Percentiles rank a stretch among this genome's conserved stretches.
phyloP scores from a whole-genome alignment of 2,113 vertebrate species.

The Myotis brandtii region DNA sequence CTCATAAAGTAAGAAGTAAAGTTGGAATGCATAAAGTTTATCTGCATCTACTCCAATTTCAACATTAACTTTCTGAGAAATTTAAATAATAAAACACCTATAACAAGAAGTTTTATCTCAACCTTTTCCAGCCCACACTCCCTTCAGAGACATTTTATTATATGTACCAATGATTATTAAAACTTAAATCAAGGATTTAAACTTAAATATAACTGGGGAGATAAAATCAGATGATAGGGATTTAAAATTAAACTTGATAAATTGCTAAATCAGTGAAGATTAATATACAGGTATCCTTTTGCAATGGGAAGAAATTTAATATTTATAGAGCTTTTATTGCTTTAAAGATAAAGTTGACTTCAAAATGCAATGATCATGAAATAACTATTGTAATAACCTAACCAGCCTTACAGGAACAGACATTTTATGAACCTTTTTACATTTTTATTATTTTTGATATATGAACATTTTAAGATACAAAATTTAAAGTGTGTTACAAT shows the following conservation, averaged over 20 bases:
- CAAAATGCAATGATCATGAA: slow-evolving; percentile 63
- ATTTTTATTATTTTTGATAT: slow-evolving; percentile 51
- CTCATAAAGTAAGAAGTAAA: neutral
- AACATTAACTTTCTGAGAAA: slow-evolving; percentile 2
- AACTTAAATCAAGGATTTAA: neutral
- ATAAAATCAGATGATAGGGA: slow-evolving; percentile 31
- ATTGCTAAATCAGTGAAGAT: slow-evolving; percentile 38
- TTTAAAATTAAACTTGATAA: slow-evolving; percentile 71
- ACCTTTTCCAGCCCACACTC: neutral
- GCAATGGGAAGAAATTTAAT: neutral
- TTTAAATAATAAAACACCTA: slow-evolving; percentile 23
- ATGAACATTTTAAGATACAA: slow-evolving; percentile 55
- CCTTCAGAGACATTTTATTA: neutral
- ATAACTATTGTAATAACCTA: slow-evolving; percentile 57
- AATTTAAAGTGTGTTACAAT: slow-evolving; percentile 54
- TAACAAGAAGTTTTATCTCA: neutral
- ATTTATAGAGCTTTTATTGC: slow-evolving; percentile 9
- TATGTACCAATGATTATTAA: neutral
- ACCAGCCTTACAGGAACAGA: slow-evolving; percentile 3
- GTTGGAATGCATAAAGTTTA: neutral
- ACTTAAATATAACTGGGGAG: slow-evolving; percentile 48
- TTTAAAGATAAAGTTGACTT: slow-evolving; percentile 57
- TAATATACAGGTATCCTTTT: neutral
- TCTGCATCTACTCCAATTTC: neutral
- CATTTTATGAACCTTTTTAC: slow-evolving; percentile 47